phyloP scores from a whole-genome alignment of 1,140 invertebrate genomes.

The Danaus melanippus region DNA sequence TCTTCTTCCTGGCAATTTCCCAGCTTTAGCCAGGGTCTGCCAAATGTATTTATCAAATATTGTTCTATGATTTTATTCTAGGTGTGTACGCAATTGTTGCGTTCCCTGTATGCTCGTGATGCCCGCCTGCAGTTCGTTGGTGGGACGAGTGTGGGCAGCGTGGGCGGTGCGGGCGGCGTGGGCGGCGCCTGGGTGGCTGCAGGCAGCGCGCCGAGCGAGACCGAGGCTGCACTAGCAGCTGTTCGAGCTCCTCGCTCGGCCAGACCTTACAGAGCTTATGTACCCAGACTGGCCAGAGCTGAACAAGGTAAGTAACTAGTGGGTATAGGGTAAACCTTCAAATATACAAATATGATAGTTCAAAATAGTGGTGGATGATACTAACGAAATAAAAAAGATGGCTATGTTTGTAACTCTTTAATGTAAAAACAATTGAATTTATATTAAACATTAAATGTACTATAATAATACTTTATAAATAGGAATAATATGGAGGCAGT shows the following conservation, averaged over 20 bases:
- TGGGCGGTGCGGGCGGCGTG: conserved; percentile 35
- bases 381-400: too few species aligned
- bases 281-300: conserved; percentile 11
- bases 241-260: conserved; percentile 10
- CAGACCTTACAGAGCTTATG: conserved; percentile 14
- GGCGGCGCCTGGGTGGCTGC: conserved; percentile 9
- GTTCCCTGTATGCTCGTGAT: conserved; percentile 88
- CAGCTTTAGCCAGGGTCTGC: too few species aligned
- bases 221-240: conserved; percentile 23
- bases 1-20: too few species aligned
- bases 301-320: conserved; percentile 9
- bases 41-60: too few species aligned
- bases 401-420: too few species aligned
- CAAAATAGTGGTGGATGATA: too few species aligned
- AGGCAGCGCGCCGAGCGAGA: conserved; percentile 30
- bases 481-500: too few species aligned
- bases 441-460: too few species aligned
- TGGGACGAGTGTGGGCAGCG: conserved; percentile 8
- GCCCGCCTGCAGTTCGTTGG: conserved; percentile 66
- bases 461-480: too few species aligned
- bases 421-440: too few species aligned
- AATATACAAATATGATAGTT: too few species aligned
- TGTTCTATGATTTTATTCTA: conserved; percentile 25
- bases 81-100: conserved; percentile 80
- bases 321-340: too few species aligned